These are phyloP conservation scores for Geopemphigus sp. DNA, from an alignment of 1,140 invertebrate species.

Conservation along the genomic window DNA sequence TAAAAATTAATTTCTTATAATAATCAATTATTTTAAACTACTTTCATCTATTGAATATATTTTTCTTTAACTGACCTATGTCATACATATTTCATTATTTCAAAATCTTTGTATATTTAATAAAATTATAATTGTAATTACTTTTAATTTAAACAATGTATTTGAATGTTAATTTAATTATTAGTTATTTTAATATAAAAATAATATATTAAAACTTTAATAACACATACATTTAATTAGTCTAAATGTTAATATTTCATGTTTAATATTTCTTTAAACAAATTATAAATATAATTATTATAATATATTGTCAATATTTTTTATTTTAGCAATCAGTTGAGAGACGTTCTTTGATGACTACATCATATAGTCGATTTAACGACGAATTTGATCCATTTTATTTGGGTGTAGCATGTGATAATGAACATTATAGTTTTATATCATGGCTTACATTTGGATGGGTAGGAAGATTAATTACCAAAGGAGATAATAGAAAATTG, in stretches of 20 bases:
- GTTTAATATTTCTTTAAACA: background rate
- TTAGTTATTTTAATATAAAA: too few species aligned
- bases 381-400: slow-evolving; percentile 68
- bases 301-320: slow-evolving; percentile 44
- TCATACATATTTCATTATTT: background rate
- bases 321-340: slow-evolving; percentile 55
- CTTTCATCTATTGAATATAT: too few species aligned
- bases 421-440: slow-evolving; percentile 65
- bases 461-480: slow-evolving; percentile 81
- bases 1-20: too few species aligned
- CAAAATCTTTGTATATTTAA: background rate
- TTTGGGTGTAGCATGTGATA: slow-evolving; percentile 71
- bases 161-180: too few species aligned
- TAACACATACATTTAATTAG: too few species aligned
- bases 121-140: background rate
- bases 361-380: slow-evolving; percentile 62
- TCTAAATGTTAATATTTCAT: too few species aligned
- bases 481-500: slow-evolving; percentile 73
- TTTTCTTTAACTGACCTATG: too few species aligned
- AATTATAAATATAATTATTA: slow-evolving; percentile 23
- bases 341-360: slow-evolving; percentile 57
- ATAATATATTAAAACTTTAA: too few species aligned
- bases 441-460: slow-evolving; percentile 82
- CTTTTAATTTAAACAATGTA: too few species aligned
- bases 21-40: background rate